A percentile compares a stretch with the other conserved stretches of the same genome.
These are phyloP conservation scores for Luehdorfia chinensis DNA, from an alignment of 1,140 invertebrate species.

Conservation along the genomic window DNA sequence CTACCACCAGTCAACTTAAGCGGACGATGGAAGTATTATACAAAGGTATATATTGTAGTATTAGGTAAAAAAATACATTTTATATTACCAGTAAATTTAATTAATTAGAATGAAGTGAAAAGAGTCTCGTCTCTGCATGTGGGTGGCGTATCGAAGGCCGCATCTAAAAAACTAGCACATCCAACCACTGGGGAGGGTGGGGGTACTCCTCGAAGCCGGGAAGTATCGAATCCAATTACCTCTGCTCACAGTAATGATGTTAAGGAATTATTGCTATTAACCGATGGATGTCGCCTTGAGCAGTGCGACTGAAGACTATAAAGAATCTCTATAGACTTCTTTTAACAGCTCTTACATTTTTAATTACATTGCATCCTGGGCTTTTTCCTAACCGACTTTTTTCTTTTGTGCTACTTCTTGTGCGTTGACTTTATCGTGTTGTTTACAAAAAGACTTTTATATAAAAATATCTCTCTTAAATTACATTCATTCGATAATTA, in stretches of 20 bases:
- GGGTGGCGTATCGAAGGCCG: not conserved
- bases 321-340: conserved; percentile 11
- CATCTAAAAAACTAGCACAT: conserved; percentile 10
- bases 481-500: too few relatives aligned
- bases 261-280: conserved; percentile 25
- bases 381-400: conserved; percentile 3
- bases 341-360: conserved; percentile 13
- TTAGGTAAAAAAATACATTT: conserved; percentile 7
- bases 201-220: not conserved
- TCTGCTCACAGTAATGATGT: conserved; percentile 21
- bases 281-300: conserved; percentile 22
- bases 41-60: too few relatives aligned
- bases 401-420: not conserved
- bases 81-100: conserved; percentile 2
- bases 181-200: not conserved
- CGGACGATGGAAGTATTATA: too few relatives aligned
- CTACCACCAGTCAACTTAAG: too few relatives aligned
- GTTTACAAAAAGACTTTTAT: too few relatives aligned
- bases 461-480: too few relatives aligned
- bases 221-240: conserved; percentile 24
- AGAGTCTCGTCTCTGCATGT: conserved; percentile 11
- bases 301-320: conserved; percentile 3
- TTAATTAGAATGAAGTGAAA: conserved; percentile 8
- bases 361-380: conserved; percentile 4
- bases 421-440: not conserved